A percentile compares a stretch with the other conserved stretches of the same genome.
These are phyloP conservation scores for Eleginops maclovinus DNA, from an alignment of 2,113 vertebrate species.

Conservation along the genomic window DNA sequence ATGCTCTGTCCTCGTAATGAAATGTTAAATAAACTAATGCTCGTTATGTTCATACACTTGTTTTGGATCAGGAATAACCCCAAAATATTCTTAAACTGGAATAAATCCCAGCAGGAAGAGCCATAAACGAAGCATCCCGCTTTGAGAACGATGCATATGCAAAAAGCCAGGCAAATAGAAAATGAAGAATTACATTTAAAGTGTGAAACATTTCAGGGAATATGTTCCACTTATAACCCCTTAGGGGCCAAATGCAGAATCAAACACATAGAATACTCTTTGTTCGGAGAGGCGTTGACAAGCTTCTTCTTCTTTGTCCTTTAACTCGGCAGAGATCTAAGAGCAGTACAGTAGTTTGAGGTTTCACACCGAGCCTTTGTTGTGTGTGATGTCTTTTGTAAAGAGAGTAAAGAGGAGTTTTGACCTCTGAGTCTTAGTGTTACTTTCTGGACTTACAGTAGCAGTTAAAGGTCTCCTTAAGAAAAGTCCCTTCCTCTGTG, in stretches of 20 bases:
- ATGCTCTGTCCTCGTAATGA: too few species aligned
- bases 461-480: conserved; percentile 38
- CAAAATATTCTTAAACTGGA: neutral
- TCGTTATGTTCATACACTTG: too few species aligned
- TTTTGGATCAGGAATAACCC: too few species aligned
- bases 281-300: neutral
- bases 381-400: conserved; percentile 30
- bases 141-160: neutral
- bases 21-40: neutral
- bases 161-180: neutral
- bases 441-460: conserved; percentile 26
- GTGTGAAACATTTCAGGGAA: neutral
- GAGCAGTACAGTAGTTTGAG: conserved; percentile 23
- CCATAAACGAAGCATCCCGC: neutral
- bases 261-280: too few species aligned
- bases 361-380: conserved; percentile 19
- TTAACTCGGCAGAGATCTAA: conserved; percentile 21
- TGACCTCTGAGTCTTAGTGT: conserved; percentile 44
- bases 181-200: neutral
- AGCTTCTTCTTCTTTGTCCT: neutral
- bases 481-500: neutral
- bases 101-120: neutral
- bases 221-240: neutral
- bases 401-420: conserved; percentile 43
- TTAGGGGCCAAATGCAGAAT: neutral